Conservation (phyloP, 2,113 vertebrate species). For the Ciconia boyciana region DNA sequence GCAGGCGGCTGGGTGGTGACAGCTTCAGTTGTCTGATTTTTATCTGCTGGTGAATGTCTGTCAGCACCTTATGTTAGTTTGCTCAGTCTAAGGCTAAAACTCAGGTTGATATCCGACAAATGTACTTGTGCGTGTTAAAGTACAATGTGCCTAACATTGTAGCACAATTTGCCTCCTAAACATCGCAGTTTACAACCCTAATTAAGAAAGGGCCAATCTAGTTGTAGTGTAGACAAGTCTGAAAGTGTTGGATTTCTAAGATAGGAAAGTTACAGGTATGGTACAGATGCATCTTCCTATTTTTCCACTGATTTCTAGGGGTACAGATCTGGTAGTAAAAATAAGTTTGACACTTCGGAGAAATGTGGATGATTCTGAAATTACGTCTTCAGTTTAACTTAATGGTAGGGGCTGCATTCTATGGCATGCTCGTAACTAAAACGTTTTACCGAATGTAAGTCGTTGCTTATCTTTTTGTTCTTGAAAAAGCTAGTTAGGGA, state of each 20-base stretch:
- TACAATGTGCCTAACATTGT: neutral
- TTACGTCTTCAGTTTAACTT: neutral
- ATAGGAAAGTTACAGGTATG: neutral
- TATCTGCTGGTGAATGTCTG: neutral
- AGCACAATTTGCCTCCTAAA: neutral
- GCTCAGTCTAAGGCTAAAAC: neutral
- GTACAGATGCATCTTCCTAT: neutral
- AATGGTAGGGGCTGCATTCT: neutral
- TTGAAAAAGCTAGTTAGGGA: neutral
- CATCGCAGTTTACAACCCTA: neutral
- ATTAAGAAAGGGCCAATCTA: neutral
- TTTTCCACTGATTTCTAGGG: neutral
- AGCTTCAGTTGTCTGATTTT: constrained; percentile 21
- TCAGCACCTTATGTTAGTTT: neutral
- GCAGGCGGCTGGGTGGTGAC: neutral
- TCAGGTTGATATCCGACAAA: neutral
- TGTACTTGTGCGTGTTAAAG: neutral
- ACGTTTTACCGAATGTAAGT: neutral
- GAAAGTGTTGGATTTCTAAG: neutral
- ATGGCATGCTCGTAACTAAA: neutral
- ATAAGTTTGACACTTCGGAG: neutral
- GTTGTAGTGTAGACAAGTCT: neutral
- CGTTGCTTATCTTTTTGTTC: neutral
- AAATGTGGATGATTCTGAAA: neutral
- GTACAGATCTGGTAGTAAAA: neutral